phyloP scores from a whole-genome alignment of 2,888 invertebrate species.

The Campoplex nolae region DNA sequence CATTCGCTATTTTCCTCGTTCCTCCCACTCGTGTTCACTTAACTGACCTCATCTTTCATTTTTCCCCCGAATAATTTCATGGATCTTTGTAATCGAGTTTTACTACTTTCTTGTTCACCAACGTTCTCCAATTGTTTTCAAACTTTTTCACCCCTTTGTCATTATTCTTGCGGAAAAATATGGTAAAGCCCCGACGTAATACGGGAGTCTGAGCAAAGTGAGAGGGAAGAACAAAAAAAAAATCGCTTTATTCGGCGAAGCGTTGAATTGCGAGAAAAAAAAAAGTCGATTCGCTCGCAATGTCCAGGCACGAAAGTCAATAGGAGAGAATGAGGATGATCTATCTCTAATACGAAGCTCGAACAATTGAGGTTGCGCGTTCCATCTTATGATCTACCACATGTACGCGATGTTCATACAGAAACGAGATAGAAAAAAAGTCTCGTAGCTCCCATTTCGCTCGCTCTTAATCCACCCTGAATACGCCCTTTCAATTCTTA shows the following conservation, averaged over 20 bases:
- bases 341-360: constrained; percentile 50
- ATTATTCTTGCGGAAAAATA: constrained; percentile 43
- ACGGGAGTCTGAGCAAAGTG: no score
- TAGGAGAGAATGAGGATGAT: constrained; percentile 24
- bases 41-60: constrained; percentile 31
- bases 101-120: background rate
- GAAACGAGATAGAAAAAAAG: background rate
- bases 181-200: background rate
- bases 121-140: constrained; percentile 37
- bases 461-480: background rate
- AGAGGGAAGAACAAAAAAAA: background rate
- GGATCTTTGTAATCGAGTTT: constrained; percentile 29
- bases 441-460: background rate
- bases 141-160: constrained; percentile 21
- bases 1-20: background rate
- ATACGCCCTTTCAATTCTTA: constrained; percentile 1
- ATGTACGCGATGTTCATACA: background rate
- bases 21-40: background rate
- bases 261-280: constrained; percentile 41
- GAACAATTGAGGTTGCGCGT: constrained; percentile 55
- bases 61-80: constrained; percentile 42
- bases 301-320: background rate
- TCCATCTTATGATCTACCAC: constrained; percentile 45
- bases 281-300: constrained; percentile 14
- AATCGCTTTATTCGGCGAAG: constrained; percentile 13